Base-by-base conservation (phyloP, 1,140 invertebrate genomes). In the Drosophila carrolli region DNA sequence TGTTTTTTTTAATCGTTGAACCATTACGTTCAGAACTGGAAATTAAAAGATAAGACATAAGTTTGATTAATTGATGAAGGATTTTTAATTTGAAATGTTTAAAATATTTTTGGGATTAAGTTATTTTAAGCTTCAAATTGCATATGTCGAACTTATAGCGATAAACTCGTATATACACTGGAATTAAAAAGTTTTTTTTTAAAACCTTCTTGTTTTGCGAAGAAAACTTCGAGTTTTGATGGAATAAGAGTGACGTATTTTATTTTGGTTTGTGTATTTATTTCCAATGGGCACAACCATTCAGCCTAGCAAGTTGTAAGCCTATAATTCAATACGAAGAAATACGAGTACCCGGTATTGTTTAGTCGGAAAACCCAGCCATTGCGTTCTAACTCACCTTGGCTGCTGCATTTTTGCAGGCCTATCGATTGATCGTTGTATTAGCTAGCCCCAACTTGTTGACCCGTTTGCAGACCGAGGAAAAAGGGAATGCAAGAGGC, bases 401-500 rank as follows among this genome's bases (percentile, higher is more conserved):
- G 29, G 59, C 23, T 27, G 32, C 51, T 51, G 68, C 59, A 48
- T 46, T 61, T 43, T 53, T 53, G 48, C 48, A 38, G 57, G 44
- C 59, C 37, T 27, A 62, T 29, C 61, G 60, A 62, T 29, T 48
- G 65, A 68, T 68, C 47, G 60, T 48, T 8, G 67, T 32, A 71
- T 66, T 59, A 57, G 55, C 37, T 59, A 66, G 55, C 37, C 61
- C 4, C 60, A 60, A 48, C 67, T 66, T 55, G 77, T 77, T 81
- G 85, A 85, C 78, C 75, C 82, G 81, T 85, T 85, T 85, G 48
- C 58, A 48, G 67, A 43, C 13, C 23, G 19, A 38, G 35, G 37
- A 74, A 75, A 75, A 56, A 44, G 51, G 62, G 72, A 73, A 61
- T 72, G 72, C 56, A 71, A 79, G 63, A 70, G 66, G 81, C 78